Evolutionary conservation across 2,797 vertebrate species (phyloP).

Genomic region (Synanceia verrucosa): DNA sequence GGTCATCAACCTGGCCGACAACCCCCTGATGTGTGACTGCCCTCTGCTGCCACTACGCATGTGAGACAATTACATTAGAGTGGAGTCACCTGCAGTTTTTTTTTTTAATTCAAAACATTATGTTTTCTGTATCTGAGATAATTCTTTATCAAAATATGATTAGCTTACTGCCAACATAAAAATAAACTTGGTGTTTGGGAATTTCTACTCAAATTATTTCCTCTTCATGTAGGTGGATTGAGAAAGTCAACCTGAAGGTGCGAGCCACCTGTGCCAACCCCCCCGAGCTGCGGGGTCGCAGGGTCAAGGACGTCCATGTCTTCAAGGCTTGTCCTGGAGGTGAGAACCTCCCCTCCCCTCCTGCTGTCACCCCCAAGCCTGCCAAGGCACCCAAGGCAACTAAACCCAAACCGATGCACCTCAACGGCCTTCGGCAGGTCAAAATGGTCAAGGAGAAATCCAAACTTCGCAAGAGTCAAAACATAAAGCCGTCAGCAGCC

Average conservation of each 20-base stretch:
- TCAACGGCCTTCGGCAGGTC: constrained; percentile 48
- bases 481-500: constrained; percentile 36
- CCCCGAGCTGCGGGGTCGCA: constrained; percentile 82
- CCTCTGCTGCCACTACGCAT: constrained; percentile 87
- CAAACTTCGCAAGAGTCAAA: constrained; percentile 58
- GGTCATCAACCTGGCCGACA: constrained; percentile 90
- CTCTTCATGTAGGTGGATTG: constrained; percentile 86
- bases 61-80: constrained; percentile 73
- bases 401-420: constrained; percentile 72
- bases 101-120: background rate
- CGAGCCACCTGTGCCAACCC: constrained; percentile 89
- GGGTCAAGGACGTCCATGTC: constrained; percentile 84
- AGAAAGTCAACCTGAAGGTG: constrained; percentile 88
- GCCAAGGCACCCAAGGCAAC: constrained; percentile 68
- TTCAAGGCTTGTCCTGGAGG: constrained; percentile 88
- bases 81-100: background rate
- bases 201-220: background rate
- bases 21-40: constrained; percentile 92
- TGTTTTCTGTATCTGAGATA: background rate
- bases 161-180: background rate
- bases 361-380: constrained; percentile 41
- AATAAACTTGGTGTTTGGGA: background rate
- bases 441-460: constrained; percentile 66
- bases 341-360: constrained; percentile 58
- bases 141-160: background rate